Percentiles rank a stretch among this genome's conserved stretches.
Conservation (phyloP, 2,113 vertebrate genomes). For the Pelvicachromis taeniatus region DNA sequence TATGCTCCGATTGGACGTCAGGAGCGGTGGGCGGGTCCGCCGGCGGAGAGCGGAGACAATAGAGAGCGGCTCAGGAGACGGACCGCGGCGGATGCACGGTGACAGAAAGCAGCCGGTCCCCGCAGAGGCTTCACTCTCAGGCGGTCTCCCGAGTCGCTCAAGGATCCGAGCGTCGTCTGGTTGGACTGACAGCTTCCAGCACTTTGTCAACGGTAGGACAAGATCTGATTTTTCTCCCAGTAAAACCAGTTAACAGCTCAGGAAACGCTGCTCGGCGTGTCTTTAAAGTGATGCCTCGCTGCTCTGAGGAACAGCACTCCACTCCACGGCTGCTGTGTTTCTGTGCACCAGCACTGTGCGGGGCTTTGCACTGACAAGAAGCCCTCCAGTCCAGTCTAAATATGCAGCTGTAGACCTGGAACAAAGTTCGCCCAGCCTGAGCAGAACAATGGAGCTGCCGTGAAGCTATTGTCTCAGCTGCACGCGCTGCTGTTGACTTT, state of each 20-base stretch:
- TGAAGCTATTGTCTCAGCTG: not conserved
- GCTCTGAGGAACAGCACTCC: not conserved
- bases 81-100: not conserved
- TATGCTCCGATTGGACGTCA: slow-evolving; percentile 34
- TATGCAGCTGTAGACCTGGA: not conserved
- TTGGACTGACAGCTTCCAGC: slow-evolving; percentile 41
- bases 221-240: not conserved
- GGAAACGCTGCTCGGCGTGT: not conserved
- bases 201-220: slow-evolving; percentile 45
- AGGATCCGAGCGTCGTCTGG: not conserved
- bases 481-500: not conserved
- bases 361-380: not conserved
- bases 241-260: not conserved
- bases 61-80: slow-evolving; percentile 17
- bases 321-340: not conserved
- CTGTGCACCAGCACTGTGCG: rapidly evolving
- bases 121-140: not conserved
- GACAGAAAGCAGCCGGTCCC: not conserved
- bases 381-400: not conserved
- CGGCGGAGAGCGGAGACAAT: slow-evolving; percentile 49
- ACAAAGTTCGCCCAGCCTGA: not conserved
- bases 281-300: not conserved
- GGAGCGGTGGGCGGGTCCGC: slow-evolving; percentile 16
- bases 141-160: not conserved
- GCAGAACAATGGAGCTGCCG: slow-evolving; percentile 30